Evolutionary conservation across 2,113 vertebrate genomes (phyloP).

Genomic region (western clawed frog (Xenopus tropicalis)): DNA sequence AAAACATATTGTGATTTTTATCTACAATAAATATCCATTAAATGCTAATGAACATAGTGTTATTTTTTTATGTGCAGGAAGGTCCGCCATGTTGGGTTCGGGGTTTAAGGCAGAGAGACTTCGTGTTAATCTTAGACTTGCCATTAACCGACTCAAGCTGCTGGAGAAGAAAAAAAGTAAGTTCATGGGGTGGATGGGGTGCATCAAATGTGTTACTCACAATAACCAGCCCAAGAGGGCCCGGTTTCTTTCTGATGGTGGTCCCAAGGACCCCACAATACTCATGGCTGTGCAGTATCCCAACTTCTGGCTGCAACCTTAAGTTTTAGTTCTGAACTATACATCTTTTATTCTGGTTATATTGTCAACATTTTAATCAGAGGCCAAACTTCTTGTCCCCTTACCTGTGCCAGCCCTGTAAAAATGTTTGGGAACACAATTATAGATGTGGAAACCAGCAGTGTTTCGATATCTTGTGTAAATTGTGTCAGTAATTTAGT

Average conservation of each 20-base stretch:
- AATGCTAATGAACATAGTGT: not conserved
- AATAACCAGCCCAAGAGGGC: not conserved
- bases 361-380: no score
- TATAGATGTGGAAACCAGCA: no score
- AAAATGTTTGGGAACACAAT: no score
- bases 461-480: no score
- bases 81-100: conserved; percentile 77
- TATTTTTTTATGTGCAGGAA: not conserved
- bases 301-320: no score
- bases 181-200: conserved; percentile 51
- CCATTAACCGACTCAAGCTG: conserved; percentile 94
- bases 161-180: conserved; percentile 99
- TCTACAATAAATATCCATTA: not conserved
- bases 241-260: not conserved
- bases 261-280: no score
- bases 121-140: conserved; percentile 90
- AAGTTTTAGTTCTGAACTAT: no score
- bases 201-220: not conserved
- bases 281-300: no score
- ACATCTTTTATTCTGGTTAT: no score
- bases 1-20: not conserved
- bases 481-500: no score
- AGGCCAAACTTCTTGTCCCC: no score
- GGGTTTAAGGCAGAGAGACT: conserved; percentile 93
- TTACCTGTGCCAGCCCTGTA: no score